Evolutionary conservation across 2,888 invertebrate genomes (phyloP), one percentile per base, ranked within the genome.

Genomic region (Parelbella ahira): DNA sequence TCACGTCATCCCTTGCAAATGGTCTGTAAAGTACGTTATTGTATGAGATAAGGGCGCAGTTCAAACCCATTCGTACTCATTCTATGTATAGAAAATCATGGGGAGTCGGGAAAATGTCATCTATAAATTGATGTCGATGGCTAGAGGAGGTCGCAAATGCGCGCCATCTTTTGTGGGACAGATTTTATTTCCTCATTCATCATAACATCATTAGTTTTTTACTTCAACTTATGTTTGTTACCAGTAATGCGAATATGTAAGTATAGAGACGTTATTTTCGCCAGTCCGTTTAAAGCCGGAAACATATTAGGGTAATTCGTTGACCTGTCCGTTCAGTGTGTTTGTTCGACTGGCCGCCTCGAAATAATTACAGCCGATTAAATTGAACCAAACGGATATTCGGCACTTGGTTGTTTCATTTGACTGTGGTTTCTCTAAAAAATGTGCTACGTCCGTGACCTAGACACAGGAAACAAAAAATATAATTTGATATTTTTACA

Each of bases 141-240:
- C 75, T 79, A 80, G 75, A n/a, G n/a, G 75, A 78, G 75, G 70
- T 72, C 65, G 65, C 65, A 61, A 77, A 65, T 71, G 70, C 74
- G 75, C 76, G 77, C 70, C 75, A 63, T 68, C 62, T 70, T 73
- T 78, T 80, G 69, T 78, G 52, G 50, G 44, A 53, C 49, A 56
- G 51, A 51, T 49, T 52, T 29, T 48, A 53, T 55, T 51, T 53
- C 53, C 56, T 59, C 64, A 69, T 76, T 71, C 67, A 65, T 75
- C 71, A 76, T 60, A 58, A 54, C 64, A 59, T 63, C 67, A 65
- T 54, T 58, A 54, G 61, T 70, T 69, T 70, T 63, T 68, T 56
- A 59, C 56, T 54, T 25, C 44, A 48, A 53, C 50, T 56, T 25
- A 4, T 15, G 15, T 15, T 15, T n/a, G n/a, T n/a, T n/a, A n/a